These are phyloP conservation scores for Drosophila funebris DNA, from an alignment of 1,140 invertebrate genomes.

Conservation along the genomic window DNA sequence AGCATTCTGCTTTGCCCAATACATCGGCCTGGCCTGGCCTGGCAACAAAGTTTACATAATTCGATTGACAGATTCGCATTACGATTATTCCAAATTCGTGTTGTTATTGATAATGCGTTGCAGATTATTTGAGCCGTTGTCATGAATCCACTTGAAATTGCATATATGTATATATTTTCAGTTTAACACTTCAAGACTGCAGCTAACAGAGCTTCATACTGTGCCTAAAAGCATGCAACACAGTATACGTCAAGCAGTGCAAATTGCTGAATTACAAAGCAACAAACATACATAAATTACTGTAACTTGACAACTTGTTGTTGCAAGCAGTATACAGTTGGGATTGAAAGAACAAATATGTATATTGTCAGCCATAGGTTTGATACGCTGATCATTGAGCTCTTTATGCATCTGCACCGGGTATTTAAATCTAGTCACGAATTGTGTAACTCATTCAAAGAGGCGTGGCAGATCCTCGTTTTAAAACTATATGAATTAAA, in stretches of 20 bases:
- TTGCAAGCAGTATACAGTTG: too few species aligned
- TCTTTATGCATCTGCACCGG: too few species aligned
- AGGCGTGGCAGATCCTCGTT: too few species aligned
- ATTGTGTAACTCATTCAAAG: too few species aligned
- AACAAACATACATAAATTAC: background rate
- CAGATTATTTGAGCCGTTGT: background rate
- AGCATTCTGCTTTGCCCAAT: conserved; percentile 40
- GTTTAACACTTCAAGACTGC: background rate
- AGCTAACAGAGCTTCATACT: background rate
- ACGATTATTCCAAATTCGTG: background rate
- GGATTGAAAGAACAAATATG: too few species aligned
- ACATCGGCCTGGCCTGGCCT: too few species aligned
- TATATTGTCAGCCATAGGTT: too few species aligned
- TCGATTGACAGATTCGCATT: background rate
- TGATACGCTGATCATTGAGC: too few species aligned
- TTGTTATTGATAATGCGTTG: background rate
- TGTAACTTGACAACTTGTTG: too few species aligned
- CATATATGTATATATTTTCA: background rate
- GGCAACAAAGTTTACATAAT: conserved; percentile 2
- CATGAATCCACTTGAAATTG: background rate
- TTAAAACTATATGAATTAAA: too few species aligned
- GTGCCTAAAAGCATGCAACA: conserved; percentile 52
- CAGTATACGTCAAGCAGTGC: conserved; percentile 16
- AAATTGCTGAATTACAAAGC: background rate
- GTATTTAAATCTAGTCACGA: too few species aligned